phyloP scores from a whole-genome alignment of 37 sponge, comb jelly and placozoan species.

The Spongilla lacustris region DNA sequence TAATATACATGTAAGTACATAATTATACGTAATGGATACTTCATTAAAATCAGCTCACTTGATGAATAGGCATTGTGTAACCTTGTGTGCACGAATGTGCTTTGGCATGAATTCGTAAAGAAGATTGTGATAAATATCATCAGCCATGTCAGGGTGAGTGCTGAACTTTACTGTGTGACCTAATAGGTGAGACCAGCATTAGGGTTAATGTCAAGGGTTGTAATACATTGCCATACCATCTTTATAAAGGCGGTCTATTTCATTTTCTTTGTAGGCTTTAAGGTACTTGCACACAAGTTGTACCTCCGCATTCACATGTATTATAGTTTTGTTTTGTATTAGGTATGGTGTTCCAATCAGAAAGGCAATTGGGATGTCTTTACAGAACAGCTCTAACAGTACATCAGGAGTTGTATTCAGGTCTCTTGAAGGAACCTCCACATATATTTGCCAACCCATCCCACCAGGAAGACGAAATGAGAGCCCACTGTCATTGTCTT shows the following conservation, averaged over 20 bases:
- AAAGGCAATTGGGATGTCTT: conserved; percentile 30
- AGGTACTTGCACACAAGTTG: conserved; percentile 74
- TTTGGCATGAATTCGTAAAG: conserved; percentile 31
- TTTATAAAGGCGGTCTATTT: conserved; percentile 38
- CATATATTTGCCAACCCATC: conserved; percentile 33
- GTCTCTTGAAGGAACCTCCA: conserved; percentile 27
- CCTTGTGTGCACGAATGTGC: conserved; percentile 35
- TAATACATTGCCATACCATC: conserved; percentile 19
- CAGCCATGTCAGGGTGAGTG: conserved; percentile 17
- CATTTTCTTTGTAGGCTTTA: conserved; percentile 29
- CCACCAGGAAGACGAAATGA: conserved; percentile 42
- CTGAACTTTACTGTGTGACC: background rate
- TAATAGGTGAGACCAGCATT: too few relatives aligned
- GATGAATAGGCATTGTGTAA: conserved; percentile 51
- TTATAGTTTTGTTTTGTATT: conserved; percentile 12
- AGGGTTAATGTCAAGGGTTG: too few relatives aligned
- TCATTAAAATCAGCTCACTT: too few relatives aligned
- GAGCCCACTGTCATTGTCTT: conserved; percentile 31
- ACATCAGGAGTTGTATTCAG: background rate
- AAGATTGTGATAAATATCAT: conserved; percentile 37
- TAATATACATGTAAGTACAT: too few relatives aligned
- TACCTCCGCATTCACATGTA: conserved; percentile 35
- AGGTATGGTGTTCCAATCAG: conserved; percentile 21
- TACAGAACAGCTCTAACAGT: conserved; percentile 4
- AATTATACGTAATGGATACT: too few relatives aligned